A percentile compares a stretch with the other conserved stretches of the same genome.
Evolutionary conservation across 2,113 vertebrate species (phyloP).

Genomic region (Petrocephalus zakoni): DNA sequence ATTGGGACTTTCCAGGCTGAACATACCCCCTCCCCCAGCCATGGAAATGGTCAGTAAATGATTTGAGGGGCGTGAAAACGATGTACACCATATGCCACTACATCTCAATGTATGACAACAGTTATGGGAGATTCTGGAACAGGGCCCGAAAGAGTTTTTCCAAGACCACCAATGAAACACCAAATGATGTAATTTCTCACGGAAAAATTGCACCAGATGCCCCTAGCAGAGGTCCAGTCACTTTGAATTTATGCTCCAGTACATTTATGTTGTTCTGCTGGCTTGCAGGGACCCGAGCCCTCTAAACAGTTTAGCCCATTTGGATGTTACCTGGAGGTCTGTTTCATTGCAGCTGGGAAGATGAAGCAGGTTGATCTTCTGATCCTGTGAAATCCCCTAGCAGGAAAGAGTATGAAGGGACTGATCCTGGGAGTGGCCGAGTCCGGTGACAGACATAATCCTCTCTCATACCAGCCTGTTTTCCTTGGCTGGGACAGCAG

Average conservation of each 20-base stretch:
- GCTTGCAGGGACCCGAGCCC: background rate
- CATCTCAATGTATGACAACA: background rate
- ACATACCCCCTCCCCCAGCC: background rate
- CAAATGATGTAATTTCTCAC: background rate
- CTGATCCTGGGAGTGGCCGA: background rate
- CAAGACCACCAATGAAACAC: background rate
- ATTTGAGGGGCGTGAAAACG: background rate
- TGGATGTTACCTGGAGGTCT: background rate
- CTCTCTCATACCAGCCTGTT: background rate
- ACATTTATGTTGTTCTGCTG: background rate
- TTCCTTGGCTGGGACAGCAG: background rate
- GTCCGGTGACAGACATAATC: background rate
- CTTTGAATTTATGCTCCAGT: background rate
- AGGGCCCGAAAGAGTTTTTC: background rate
- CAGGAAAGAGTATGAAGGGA: background rate
- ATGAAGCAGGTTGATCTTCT: background rate
- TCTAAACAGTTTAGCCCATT: background rate
- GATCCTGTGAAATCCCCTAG: background rate
- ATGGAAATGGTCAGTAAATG: background rate
- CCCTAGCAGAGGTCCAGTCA: background rate
- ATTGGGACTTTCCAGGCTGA: background rate
- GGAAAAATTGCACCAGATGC: background rate
- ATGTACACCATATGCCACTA: background rate
- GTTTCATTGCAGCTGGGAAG: background rate
- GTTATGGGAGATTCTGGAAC: background rate